phyloP scores from a whole-genome alignment of 1,140 invertebrate species.

The Atopsyche davidsoni region DNA sequence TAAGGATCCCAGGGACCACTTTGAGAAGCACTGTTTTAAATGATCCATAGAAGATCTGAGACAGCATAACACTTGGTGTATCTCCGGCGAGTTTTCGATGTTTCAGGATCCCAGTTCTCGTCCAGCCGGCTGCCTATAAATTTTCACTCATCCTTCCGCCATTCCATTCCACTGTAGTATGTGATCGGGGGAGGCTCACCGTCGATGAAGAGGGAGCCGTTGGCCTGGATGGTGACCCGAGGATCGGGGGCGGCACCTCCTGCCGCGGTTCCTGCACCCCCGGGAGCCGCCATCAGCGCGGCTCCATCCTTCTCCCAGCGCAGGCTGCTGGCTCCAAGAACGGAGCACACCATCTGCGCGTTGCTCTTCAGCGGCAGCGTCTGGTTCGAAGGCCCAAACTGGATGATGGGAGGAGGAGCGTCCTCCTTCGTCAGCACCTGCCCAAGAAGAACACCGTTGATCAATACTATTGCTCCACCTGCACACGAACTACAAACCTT shows the following conservation, averaged over 20 bases:
- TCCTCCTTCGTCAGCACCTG: conserved; percentile 69
- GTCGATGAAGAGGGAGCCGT: conserved; percentile 74
- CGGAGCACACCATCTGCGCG: conserved; percentile 77
- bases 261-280: conserved; percentile 25
- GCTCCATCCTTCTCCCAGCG: conserved; percentile 79
- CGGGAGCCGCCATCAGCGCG: conserved; percentile 36
- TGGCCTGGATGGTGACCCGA: conserved; percentile 55
- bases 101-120: too few relatives aligned
- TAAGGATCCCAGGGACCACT: too few relatives aligned
- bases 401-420: conserved; percentile 83
- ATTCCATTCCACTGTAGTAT: too few relatives aligned
- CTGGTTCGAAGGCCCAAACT: conserved; percentile 85
- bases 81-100: too few relatives aligned
- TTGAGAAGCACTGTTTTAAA: too few relatives aligned
- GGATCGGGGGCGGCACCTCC: conserved; percentile 32
- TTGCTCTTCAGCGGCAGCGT: conserved; percentile 75
- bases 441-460: conserved; percentile 26
- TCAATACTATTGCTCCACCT: too few relatives aligned
- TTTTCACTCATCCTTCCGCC: too few relatives aligned
- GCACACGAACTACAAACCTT: too few relatives aligned
- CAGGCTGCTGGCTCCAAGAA: conserved; percentile 60
- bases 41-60: too few relatives aligned
- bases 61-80: too few relatives aligned
- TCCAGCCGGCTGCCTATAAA: too few relatives aligned
- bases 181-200: too few relatives aligned